Evolutionary conservation across 1,140 invertebrate genomes (phyloP), one percentile per base, ranked within the genome.

Genomic region (Neotoxoptera formosana): DNA sequence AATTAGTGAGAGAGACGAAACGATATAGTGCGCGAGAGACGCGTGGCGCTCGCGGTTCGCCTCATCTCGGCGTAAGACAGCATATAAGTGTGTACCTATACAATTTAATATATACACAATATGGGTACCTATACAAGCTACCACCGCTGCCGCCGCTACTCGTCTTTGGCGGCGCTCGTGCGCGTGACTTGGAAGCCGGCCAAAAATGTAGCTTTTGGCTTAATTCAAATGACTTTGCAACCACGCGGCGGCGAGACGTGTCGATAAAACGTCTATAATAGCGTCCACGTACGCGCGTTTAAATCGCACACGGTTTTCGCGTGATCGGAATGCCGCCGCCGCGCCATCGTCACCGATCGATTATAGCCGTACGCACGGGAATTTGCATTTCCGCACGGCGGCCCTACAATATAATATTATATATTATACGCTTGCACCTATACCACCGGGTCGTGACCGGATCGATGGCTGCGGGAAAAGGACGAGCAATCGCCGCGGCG

Each of bases 121-220:
- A 30, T 48, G n/a, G n/a, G 34, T n/a, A 25, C 30, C 7, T 17
- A 21, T 36, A n/a, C 87, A 30, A 51, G 9, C 34, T 23, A 47
- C 45, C 45, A 25, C 25, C 17, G 23, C 51, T 34, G 30, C 11
- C 20, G 41, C 25, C 3, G 8, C n/a, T 34, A 48, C 90, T 76
- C 67, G 90, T 91, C 90, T 81, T 91, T 91, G 90, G 90, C 90
- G 90, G 90, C 67, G 41, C 2, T 41, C 25, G 20, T 30, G 60
- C 67, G 21, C 67, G 90, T 91, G 90, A 91, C 90, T n/a, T 76
- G 90, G 90, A 47, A 48, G 8, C n/a, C 45, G 60, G 45, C 90
- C 90, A 91, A 91, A 91, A 91, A 90, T 30, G 88, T 60, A 34
- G 53, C 53, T 36, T 89, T 89, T 21, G 48, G 51, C n/a, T 53